phyloP scores from a whole-genome alignment of 2,113 vertebrate genomes.

The Lontra canadensis region DNA sequence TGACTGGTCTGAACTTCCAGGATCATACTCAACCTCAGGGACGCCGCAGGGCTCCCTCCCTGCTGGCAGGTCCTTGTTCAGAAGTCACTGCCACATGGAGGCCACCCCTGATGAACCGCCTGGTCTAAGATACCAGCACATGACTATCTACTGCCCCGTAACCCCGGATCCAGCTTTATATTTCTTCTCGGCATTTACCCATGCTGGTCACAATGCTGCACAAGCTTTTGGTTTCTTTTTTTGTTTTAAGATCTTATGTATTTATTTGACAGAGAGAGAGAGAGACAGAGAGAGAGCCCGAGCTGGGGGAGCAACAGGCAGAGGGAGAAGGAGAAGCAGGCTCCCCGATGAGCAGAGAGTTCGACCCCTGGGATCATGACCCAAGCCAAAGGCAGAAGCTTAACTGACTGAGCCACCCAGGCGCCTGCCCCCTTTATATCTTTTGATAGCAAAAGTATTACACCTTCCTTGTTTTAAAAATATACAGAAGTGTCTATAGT shows the following conservation, averaged over 20 bases:
- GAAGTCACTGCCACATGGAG: not conserved
- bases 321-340: no score
- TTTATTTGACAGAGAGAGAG: no score
- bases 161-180: not conserved
- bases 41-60: not conserved
- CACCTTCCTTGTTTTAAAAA: not conserved
- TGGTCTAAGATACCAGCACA: not conserved
- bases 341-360: no score
- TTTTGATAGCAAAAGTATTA: not conserved
- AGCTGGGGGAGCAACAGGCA: no score
- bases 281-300: no score
- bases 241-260: no score
- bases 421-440: not conserved
- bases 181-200: not conserved
- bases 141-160: fast-evolving
- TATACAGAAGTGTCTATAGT: not conserved
- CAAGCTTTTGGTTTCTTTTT: not conserved
- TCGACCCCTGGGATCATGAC: no score
- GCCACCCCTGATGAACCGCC: no score
- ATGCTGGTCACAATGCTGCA: fast-evolving
- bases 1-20: no score
- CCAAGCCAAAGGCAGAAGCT: no score
- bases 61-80: no score
- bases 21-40: not conserved
- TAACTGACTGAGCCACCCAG: no score